A percentile compares a stretch with the other conserved stretches of the same genome.
Evolutionary conservation across 1,140 invertebrate species (phyloP).

Genomic region (Halesus radiatus): DNA sequence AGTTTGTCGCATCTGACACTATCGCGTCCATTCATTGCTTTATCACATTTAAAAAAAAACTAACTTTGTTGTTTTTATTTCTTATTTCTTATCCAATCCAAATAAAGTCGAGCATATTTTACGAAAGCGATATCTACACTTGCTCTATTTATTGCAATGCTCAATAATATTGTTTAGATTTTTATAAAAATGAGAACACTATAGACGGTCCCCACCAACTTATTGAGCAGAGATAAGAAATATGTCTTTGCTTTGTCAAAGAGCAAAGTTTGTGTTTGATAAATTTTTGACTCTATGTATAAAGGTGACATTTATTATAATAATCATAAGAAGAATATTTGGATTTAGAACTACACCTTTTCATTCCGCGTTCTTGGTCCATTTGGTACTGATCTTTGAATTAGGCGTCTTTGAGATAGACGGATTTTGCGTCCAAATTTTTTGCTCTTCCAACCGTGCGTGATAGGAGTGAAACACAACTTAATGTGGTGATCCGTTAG

Average conservation of each 20-base stretch:
- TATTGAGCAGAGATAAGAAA: background rate
- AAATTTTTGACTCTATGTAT: background rate
- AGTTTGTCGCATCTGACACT: too few relatives aligned
- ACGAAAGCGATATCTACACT: too few relatives aligned
- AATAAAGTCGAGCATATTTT: too few relatives aligned
- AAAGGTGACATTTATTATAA: too few relatives aligned
- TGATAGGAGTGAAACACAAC: background rate
- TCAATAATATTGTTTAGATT: background rate
- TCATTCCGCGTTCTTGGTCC: background rate
- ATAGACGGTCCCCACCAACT: background rate
- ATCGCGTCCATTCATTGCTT: too few relatives aligned
- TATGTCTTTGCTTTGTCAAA: background rate
- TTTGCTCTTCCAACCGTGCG: background rate
- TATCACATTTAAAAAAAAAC: too few relatives aligned
- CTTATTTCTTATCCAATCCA: too few relatives aligned
- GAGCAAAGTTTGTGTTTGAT: conserved; percentile 2
- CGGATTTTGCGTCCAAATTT: background rate
- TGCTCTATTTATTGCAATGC: conserved; percentile 11
- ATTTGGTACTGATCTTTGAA: background rate
- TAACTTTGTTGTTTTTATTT: too few relatives aligned
- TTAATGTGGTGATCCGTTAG: background rate
- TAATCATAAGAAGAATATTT: background rate
- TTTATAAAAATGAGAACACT: conserved; percentile 1
- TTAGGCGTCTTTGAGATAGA: background rate
- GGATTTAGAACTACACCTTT: background rate